Percentiles rank a stretch among this genome's conserved stretches.
Evolutionary conservation across 2,888 invertebrate species (phyloP).

Genomic region (Endotricha flammealis): DNA sequence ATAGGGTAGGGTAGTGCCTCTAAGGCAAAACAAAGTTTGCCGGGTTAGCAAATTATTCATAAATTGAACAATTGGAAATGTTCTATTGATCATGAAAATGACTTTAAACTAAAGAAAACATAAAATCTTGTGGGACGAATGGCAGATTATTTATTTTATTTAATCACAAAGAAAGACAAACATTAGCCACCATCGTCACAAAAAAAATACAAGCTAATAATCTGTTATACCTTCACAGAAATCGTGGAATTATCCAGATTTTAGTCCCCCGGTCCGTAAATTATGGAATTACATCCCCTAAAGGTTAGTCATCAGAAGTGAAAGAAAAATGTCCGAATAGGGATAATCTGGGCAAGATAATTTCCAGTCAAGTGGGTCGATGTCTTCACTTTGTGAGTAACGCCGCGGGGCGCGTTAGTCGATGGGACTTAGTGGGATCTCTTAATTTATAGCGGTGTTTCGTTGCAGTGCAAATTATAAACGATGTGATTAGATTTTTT

Average conservation of each 20-base stretch:
- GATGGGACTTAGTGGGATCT: conserved; percentile 75
- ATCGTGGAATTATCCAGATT: background rate
- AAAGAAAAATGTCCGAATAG: conserved; percentile 48
- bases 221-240: background rate
- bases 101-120: no score
- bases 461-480: conserved; percentile 27
- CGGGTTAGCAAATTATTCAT: no score
- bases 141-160: no score
- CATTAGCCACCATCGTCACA: no score
- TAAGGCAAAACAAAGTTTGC: no score
- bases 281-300: conserved; percentile 12
- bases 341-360: conserved; percentile 63
- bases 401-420: conserved; percentile 66
- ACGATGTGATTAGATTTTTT: no score
- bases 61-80: no score
- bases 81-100: no score
- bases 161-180: no score
- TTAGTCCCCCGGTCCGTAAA: background rate
- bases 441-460: conserved; percentile 72
- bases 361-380: conserved; percentile 61
- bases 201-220: background rate
- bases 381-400: conserved; percentile 58
- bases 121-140: no score
- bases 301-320: conserved; percentile 25
- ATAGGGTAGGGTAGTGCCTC: no score